Conservation (phyloP, 2,797 vertebrate genomes). For the Tympanoctomys barrerae region DNA sequence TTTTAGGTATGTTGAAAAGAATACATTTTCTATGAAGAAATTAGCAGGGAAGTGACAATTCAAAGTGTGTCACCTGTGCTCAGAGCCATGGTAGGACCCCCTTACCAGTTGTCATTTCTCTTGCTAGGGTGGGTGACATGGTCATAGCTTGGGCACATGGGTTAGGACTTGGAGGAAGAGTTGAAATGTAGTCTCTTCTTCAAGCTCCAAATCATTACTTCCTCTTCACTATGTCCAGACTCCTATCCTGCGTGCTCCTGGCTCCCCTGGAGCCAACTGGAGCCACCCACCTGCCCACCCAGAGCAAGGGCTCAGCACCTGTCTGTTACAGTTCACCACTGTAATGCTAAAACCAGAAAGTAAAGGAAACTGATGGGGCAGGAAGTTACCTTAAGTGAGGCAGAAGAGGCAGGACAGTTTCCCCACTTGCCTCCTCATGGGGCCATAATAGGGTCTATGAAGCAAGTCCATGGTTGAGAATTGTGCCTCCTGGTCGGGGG, state of each 20-base stretch:
- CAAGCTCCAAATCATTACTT: background rate
- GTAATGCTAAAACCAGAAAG: background rate
- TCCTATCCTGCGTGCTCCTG: background rate
- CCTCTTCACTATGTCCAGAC: background rate
- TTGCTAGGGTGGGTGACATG: background rate
- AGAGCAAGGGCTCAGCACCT: background rate
- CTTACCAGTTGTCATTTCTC: background rate
- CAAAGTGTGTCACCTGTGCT: background rate
- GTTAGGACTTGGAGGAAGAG: background rate
- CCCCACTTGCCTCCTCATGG: background rate
- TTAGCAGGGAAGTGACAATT: background rate
- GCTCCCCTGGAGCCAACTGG: background rate
- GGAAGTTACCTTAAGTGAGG: background rate
- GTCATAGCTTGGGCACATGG: background rate
- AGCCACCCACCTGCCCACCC: background rate
- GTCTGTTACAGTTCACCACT: background rate
- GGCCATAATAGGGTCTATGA: background rate
- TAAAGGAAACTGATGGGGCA: background rate
- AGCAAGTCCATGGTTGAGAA: background rate
- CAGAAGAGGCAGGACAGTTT: background rate
- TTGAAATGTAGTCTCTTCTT: background rate
- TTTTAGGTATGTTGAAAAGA: conserved; percentile 25
- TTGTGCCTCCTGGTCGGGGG: background rate
- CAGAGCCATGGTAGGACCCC: background rate
- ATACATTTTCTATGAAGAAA: conserved; percentile 39